These are phyloP conservation scores for Boleophthalmus pectinirostris DNA, from an alignment of 2,113 vertebrate genomes.

Conservation along the genomic window DNA sequence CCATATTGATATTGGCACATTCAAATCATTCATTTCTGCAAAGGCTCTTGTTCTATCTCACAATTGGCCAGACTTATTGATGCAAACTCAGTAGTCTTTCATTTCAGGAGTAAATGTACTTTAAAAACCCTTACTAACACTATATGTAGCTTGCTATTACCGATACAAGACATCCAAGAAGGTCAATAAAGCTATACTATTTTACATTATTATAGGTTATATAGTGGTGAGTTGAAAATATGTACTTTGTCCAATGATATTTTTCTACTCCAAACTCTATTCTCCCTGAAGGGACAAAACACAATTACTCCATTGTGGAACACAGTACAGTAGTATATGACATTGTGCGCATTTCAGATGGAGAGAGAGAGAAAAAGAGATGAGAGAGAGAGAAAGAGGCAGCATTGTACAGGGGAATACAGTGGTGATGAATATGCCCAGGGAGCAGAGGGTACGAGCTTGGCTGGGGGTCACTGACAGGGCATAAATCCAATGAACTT, in stretches of 20 bases:
- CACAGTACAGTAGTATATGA: conserved; percentile 56
- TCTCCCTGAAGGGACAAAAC: conserved; percentile 49
- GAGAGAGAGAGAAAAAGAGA: conserved; percentile 30
- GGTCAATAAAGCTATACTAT: conserved; percentile 25
- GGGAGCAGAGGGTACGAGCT: conserved; percentile 11
- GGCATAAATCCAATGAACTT: conserved; percentile 47
- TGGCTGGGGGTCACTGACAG: conserved; percentile 30
- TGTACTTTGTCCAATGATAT: conserved; percentile 42
- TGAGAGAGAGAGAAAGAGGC: conserved; percentile 35
- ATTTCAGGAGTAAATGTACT: not conserved
- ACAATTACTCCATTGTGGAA: conserved; percentile 66
- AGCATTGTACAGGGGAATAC: conserved; percentile 47
- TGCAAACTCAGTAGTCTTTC: not conserved
- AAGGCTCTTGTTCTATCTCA: not conserved
- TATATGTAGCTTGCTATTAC: conserved; percentile 34
- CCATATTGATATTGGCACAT: not conserved
- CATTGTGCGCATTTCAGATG: conserved; percentile 61
- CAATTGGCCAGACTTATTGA: not conserved
- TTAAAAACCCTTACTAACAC: not conserved
- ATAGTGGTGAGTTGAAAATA: conserved; percentile 26
- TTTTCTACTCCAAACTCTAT: conserved; percentile 40
- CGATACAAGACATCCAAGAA: not conserved
- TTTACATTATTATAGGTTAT: conserved; percentile 20
- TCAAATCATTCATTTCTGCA: not conserved
- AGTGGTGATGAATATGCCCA: conserved; percentile 58